Evolutionary conservation across 2,888 invertebrate species (phyloP).

Genomic region (Cybosia mesomella): DNA sequence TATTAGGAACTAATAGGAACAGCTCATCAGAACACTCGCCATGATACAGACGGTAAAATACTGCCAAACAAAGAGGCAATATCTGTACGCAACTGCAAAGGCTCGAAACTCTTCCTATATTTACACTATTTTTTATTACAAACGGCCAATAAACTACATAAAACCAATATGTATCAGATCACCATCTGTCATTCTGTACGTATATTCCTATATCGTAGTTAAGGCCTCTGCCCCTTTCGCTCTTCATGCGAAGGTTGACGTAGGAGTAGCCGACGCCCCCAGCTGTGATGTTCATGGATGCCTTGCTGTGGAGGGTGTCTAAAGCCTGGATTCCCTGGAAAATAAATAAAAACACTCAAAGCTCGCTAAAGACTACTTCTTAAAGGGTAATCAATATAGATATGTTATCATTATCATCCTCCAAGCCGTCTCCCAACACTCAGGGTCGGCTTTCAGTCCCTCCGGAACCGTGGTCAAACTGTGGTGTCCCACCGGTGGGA

Average conservation of each 20-base stretch:
- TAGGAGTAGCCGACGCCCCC: conserved; percentile 75
- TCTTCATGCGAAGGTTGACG: conserved; percentile 78
- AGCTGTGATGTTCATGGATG: conserved; percentile 76
- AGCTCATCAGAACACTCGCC: no score
- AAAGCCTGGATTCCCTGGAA: conserved; percentile 79
- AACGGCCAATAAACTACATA: not conserved
- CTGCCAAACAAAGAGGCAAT: no score
- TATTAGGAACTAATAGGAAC: no score
- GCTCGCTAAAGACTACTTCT: not conserved
- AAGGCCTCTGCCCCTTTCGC: conserved; percentile 71
- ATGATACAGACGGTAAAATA: no score
- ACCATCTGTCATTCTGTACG: conserved; percentile 29
- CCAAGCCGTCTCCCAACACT: no score
- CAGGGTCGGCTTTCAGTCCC: no score
- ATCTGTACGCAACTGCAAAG: no score
- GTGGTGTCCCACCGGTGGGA: no score
- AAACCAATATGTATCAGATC: not conserved
- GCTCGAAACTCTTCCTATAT: not conserved
- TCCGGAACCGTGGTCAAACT: no score
- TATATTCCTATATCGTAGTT: conserved; percentile 75
- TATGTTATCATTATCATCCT: no score
- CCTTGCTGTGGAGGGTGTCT: conserved; percentile 69
- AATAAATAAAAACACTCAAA: not conserved
- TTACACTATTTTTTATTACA: not conserved
- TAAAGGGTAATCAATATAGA: no score